Base-by-base conservation (phyloP, 92 coral and sea anemone species). In the Chrysogorgia sp. region DNA sequence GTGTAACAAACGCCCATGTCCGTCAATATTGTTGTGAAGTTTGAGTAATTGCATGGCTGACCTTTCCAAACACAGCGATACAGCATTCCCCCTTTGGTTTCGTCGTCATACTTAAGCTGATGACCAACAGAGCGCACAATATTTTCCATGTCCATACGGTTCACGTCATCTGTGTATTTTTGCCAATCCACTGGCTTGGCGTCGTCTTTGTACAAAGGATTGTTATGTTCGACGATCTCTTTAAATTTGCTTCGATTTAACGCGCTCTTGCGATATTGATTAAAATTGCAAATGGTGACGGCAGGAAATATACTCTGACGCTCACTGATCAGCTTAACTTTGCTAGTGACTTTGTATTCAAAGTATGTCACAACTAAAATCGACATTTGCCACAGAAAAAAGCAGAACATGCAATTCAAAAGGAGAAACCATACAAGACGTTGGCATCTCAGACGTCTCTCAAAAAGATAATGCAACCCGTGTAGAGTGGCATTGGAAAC, bases 1-100 rank as follows among this genome's bases (percentile, higher is more conserved):
- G 63, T 71, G 17, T 71, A 71, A 20, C 77, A 71, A 21, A 49
- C 24, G 1, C 77, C 77, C 77, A 71, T 71, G 45, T 71, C 77
- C 34, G 77, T 71, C 1, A 71, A 57, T 29, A 14, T 71, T 15
- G 45, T 26, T 6, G 63, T 49, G 47, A 71, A 71, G 45, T 71
- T 35, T 20, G 26, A 21, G 10, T 30, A 7, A 28, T 6, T 31
- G 49, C 77, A 71, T 6, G 19, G 10, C 10, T 26, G 22, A 45
- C 77, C 77, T 71, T 31, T 49, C 77, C 77, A 71, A 12, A 10
- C 14, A 45, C 77, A 71, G 17, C 41, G 47, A 71, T 71, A 71
- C 12, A 71, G 45, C 77, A 71, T 71, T 48, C 77, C 77, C 2
- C 59, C n/a, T 26, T 52, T 4, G 7, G 60, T 52, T 0, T 8